Evolutionary conservation across 2,113 vertebrate species (phyloP), one percentile per base, ranked within the genome.

Genomic region (Chaetodon auriga): DNA sequence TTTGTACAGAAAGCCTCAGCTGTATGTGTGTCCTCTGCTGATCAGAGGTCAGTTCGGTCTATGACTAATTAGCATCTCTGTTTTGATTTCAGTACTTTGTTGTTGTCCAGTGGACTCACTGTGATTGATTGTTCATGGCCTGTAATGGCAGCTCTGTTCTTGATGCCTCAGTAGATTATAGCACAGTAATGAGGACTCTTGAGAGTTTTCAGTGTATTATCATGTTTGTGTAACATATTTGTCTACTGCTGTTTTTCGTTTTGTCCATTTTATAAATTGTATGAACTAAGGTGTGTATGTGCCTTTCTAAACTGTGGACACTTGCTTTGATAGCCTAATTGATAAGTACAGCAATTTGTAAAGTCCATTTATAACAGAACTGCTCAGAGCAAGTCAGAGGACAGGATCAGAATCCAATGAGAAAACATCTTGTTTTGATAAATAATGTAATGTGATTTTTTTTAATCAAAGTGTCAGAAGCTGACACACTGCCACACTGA

Each of bases 311-410:
- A 64, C 25, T n/a, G 51, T 71, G 36, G 60, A 68, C 57, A 35
- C 19, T 16, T 75, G 38, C 80, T 78, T 77, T n/a, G 6, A 45
- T 65, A 43, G 43, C 38, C 7, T 48, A 10, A 65, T 53, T 30
- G 53, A 43, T 79, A 25, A 30, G 30, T 65, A 53, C 66, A 75
- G 68, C 19, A 25, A 35, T 36, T 76, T 41, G 38, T 41, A 18
- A 23, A 64, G 63, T 65, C 41, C 12, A 35, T 62, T 4, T 68
- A 10, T n/a, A 61, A 43, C 21, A 61, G 21, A 14, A 46, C 5
- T 13, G 63, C 51, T 87, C 77, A 93, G 25, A 75, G 1, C 0
- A 84, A 93, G 76, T 94, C 91, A 30, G 92, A 86, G 68, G 94
- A 94, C 19, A 94, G 78, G 30, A 30, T 30, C 30, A 30, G 30